phyloP scores from a whole-genome alignment of 2,113 vertebrate genomes.

The Triplophysa siluroides region DNA sequence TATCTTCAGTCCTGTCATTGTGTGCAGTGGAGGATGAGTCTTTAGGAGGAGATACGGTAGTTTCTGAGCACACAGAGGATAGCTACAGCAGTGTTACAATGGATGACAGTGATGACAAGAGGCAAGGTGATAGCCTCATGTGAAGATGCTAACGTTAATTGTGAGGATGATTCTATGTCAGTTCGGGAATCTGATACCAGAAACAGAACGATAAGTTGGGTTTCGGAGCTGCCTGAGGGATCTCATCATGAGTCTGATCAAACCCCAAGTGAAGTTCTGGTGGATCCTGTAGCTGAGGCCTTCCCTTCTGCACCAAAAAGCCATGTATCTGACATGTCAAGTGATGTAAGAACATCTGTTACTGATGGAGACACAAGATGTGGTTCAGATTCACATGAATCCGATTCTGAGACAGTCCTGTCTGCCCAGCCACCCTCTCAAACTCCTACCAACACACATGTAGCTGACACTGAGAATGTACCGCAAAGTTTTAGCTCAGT shows the following conservation, averaged over 20 bases:
- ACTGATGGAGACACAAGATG: background rate
- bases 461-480: no score
- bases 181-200: background rate
- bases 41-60: background rate
- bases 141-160: conserved; percentile 46
- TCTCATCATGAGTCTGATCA: background rate
- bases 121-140: conserved; percentile 56
- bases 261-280: background rate
- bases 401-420: no score
- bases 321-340: background rate
- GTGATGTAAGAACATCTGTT: background rate
- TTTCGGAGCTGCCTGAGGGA: background rate
- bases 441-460: no score
- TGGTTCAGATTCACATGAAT: background rate
- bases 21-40: background rate
- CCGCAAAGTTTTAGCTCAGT: no score
- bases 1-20: background rate
- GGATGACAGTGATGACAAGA: conserved; percentile 5
- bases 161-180: background rate
- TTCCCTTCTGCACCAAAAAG: background rate
- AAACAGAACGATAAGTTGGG: background rate
- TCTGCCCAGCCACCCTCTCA: no score
- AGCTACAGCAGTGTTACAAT: background rate
- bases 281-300: background rate
- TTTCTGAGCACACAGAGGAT: no score